Evolutionary conservation across 1,140 invertebrate genomes (phyloP), one percentile per base, ranked within the genome.

Genomic region (Ceratina japonica): DNA sequence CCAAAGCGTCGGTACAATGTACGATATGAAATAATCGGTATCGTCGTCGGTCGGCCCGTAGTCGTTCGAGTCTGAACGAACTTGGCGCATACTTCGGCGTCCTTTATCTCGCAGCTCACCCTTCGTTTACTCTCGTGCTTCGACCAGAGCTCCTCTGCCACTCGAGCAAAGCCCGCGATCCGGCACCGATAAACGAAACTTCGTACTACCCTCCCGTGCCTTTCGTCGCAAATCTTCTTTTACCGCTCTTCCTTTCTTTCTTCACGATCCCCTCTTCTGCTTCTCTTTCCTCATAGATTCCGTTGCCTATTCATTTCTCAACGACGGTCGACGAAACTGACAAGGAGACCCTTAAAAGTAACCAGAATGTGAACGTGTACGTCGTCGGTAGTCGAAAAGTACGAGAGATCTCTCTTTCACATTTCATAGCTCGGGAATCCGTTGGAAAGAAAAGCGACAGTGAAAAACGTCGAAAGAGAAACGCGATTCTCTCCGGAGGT

Each of bases 381-480:
- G 10, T 44, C 37, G 37, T 3, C 37, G 10, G 37, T 10, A 44
- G 37, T 44, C 10, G 5, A 44, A 10, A 3, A 7, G 37, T 7
- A 3, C 37, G 10, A 44, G 37, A 44, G 10, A 44, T 44, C 37
- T 44, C 10, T 10, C 10, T 44, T 44, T 44, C 27, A 31, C 10
- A 7, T 44, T 44, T 44, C 18, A n/a, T 16, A n/a, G 2, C 15
- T 66, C 12, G 62, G 66, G 56, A 58, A 52, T 27, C 49, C 10
- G 24, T 10, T 2, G 62, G 10, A 31, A 77, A 24, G 75, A 72
- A 77, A 77, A 77, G 68, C 75, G 75, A 77, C 68, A 77, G 75
- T 77, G 66, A 56, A 68, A 77, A 71, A 51, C 68, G 20, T 52
- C 5, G 58, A 54, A 70, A 63, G 75, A 77, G 75, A 77, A 77